Evolutionary conservation across 2,888 invertebrate species (phyloP), one percentile per base, ranked within the genome.

Genomic region (Julus scanicus): DNA sequence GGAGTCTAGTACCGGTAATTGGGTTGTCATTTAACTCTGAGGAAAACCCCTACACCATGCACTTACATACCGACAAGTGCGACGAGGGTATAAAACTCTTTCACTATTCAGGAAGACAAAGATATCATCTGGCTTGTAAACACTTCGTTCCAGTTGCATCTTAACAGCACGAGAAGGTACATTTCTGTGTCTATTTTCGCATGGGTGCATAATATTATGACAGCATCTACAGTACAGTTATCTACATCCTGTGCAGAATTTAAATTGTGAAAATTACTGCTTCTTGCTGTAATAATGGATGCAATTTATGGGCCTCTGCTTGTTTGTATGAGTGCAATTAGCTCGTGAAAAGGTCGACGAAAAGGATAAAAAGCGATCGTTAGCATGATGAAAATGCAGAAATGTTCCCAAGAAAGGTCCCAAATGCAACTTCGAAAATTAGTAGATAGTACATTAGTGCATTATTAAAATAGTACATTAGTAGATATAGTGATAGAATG

Each of bases 21-120:
- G 37, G 80, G 37, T 80, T 80, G 37, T 80, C 80, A 80, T 80
- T 80, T 80, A 80, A 80, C 80, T 37, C 37, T 80, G 37, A 37
- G 37, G 80, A 37, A 80, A 80, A 37, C 37, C 80, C 80, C 80
- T 13, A 80, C 29, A 80, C 13, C 80, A 20, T 37, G 80, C 80
- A 80, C 80, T 80, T 80, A 80, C 29, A 80, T 2, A 17, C 63
- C 2, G 17, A 63, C 63, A n/a, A 63, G 63, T n/a, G 63, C 17
- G 6, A 80, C 29, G 80, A 29, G 80, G 3, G 80, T 37, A 29
- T 37, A 37, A 29, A 80, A 80, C 13, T 80, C 37, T 80, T 37
- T 80, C 80, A n/a, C n/a, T 17, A 37, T 20, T 29, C 80, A 13
- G 20, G 80, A 9, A 80, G 13, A 53, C 53, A 53, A 53, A 53